Evolutionary conservation across 2,888 invertebrate species (phyloP).

Genomic region (Molorchus minor): DNA sequence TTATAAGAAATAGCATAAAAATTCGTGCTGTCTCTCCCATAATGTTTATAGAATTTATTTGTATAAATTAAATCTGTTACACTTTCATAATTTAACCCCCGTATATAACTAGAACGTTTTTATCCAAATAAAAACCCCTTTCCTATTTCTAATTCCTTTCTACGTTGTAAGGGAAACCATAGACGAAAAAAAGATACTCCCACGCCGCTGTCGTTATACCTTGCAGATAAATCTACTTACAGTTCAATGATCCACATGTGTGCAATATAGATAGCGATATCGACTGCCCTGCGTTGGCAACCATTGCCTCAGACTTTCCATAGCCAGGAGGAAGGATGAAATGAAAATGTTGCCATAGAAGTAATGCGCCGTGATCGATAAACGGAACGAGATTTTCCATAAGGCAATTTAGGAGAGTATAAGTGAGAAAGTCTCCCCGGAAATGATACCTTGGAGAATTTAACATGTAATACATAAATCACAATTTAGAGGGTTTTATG

Average conservation of each 20-base stretch:
- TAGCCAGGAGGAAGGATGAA: constrained; percentile 11
- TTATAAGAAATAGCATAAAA: no score
- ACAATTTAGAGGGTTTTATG: constrained; percentile 3
- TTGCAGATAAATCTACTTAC: constrained; percentile 34
- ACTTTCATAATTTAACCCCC: no score
- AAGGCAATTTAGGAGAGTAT: constrained; percentile 27
- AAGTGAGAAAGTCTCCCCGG: neutral
- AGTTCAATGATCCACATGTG: constrained; percentile 36
- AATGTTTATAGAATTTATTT: no score
- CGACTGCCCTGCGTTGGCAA: constrained; percentile 26
- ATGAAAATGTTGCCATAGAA: constrained; percentile 11
- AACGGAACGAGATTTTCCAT: constrained; percentile 32
- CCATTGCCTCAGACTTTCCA: constrained; percentile 15
- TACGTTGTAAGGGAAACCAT: no score
- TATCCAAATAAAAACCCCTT: no score
- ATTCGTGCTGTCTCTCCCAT: no score
- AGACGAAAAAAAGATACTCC: no score
- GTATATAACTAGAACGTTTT: no score
- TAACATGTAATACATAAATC: constrained; percentile 1
- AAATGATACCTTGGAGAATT: constrained; percentile 2
- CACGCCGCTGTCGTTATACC: constrained; percentile 20
- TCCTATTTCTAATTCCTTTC: no score
- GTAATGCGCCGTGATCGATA: constrained; percentile 34
- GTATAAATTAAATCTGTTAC: no score
- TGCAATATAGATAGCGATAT: constrained; percentile 34